phyloP scores from a whole-genome alignment of 1,140 invertebrate genomes.

The Leptopilina clavipes region DNA sequence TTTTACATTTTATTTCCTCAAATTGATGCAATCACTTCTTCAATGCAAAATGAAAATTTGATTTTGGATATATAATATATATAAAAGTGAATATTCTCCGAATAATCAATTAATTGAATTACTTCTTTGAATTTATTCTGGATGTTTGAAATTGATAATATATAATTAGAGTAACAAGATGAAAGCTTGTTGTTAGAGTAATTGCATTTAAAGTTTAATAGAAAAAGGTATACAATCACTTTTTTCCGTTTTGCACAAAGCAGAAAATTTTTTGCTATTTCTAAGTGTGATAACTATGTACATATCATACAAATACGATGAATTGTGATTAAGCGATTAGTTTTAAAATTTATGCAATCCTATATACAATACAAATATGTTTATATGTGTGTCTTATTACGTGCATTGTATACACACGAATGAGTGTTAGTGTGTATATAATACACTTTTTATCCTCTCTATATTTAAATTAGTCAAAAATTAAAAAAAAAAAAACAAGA shows the following conservation, averaged over 20 bases:
- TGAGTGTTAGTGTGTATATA: constrained; percentile 26
- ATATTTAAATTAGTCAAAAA: constrained; percentile 8
- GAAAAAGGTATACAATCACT: constrained; percentile 2
- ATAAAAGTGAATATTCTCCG: neutral
- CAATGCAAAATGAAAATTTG: neutral
- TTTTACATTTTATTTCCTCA: too few relatives aligned
- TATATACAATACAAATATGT: neutral
- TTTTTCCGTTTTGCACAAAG: constrained; percentile 20
- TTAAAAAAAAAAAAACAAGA: neutral
- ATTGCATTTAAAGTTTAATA: constrained; percentile 26
- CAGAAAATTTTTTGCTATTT: constrained; percentile 31
- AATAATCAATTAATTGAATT: neutral
- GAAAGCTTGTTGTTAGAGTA: constrained; percentile 1
- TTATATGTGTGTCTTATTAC: constrained; percentile 25
- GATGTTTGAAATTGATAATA: neutral
- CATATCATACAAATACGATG: constrained; percentile 51
- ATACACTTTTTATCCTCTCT: constrained; percentile 13
- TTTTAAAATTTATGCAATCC: constrained; percentile 7
- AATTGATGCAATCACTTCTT: too few relatives aligned
- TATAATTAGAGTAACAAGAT: constrained; percentile 2
- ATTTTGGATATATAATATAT: neutral
- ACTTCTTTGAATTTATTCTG: constrained; percentile 9
- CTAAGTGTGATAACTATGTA: constrained; percentile 51
- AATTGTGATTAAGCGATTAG: constrained; percentile 45
- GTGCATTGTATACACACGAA: constrained; percentile 12